Percentiles rank a stretch among this genome's conserved stretches.
Conservation (phyloP, 2,888 invertebrate species). For the Erebia palarica region DNA sequence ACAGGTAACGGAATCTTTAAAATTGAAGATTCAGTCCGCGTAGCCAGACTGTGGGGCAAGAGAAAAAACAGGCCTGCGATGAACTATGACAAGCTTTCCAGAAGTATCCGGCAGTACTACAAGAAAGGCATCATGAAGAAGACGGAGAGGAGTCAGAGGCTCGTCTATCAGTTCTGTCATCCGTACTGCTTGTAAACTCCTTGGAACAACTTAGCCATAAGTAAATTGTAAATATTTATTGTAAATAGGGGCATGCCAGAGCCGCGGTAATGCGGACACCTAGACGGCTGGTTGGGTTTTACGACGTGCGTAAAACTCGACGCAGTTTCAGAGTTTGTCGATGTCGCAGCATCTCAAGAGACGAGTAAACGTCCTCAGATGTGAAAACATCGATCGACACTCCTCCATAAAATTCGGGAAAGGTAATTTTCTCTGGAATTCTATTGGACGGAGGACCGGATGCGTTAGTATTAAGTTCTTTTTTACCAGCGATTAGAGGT, state of each 20-base stretch:
- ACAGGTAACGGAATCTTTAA: constrained; percentile 96
- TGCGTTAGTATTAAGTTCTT: constrained; percentile 66
- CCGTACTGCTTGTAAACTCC: constrained; percentile 91
- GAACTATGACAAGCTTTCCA: constrained; percentile 99
- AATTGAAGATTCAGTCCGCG: constrained; percentile 98
- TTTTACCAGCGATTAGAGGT: constrained; percentile 74
- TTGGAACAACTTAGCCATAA: constrained; percentile 51
- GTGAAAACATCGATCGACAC: constrained; percentile 58
- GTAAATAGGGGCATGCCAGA: constrained; percentile 55
- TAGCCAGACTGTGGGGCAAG: constrained; percentile 98
- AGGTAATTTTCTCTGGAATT: constrained; percentile 82
- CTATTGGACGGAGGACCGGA: constrained; percentile 71
- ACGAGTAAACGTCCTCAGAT: constrained; percentile 49
- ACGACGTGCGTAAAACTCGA: constrained; percentile 60
- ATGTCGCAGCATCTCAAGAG: constrained; percentile 50
- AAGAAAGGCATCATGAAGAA: constrained; percentile 99
- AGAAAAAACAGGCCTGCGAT: constrained; percentile 99
- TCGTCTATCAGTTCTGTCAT: constrained; percentile 99
- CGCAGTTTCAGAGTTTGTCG: constrained; percentile 59
- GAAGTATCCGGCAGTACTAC: constrained; percentile 99
- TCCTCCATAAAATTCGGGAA: constrained; percentile 79
- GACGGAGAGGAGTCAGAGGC: constrained; percentile 97
- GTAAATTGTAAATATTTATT: constrained; percentile 65
- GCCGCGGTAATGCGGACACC: constrained; percentile 79
- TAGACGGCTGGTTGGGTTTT: constrained; percentile 66